Conservation (phyloP, 2,113 vertebrate species). For the Dasyurus viverrinus region DNA sequence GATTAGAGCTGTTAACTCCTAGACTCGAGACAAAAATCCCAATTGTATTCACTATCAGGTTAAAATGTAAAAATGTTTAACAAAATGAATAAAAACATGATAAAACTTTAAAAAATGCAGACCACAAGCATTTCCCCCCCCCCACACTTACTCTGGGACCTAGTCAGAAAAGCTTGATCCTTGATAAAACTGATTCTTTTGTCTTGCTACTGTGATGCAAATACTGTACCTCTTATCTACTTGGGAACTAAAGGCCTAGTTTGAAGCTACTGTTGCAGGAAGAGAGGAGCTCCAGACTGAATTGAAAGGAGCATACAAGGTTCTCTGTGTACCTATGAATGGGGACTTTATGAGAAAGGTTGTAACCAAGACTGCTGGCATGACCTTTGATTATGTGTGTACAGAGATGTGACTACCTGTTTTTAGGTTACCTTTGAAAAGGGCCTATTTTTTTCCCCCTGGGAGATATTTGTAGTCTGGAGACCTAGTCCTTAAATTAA, state of each 20-base stretch:
- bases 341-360: background rate
- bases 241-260: background rate
- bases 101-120: background rate
- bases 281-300: background rate
- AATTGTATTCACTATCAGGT: background rate
- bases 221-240: background rate
- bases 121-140: background rate
- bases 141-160: background rate
- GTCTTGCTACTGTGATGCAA: background rate
- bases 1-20: background rate
- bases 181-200: background rate
- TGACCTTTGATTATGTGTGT: background rate
- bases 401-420: background rate
- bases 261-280: background rate
- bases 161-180: background rate
- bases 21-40: background rate
- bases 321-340: background rate
- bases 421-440: background rate
- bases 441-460: background rate
- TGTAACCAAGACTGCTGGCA: background rate
- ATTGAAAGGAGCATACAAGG: background rate
- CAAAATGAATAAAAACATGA: background rate
- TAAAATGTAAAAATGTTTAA: background rate
- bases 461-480: background rate
- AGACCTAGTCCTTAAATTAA: background rate